Percentiles rank a stretch among this genome's conserved stretches.
phyloP scores from a whole-genome alignment of 2,797 vertebrate species.

The Jordanella pulchra region DNA sequence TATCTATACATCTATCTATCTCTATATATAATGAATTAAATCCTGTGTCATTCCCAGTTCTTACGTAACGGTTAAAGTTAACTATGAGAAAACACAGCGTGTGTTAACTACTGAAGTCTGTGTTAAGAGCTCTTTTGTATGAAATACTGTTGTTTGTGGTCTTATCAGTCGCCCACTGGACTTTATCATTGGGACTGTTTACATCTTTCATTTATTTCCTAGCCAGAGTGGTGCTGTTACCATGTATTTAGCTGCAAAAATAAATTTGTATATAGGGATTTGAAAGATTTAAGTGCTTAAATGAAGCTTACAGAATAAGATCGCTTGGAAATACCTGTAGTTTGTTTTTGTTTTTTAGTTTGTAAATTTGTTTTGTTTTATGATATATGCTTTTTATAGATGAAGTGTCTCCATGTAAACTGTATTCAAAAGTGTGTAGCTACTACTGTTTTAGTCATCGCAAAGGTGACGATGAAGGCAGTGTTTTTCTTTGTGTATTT shows the following conservation, averaged over 20 bases:
- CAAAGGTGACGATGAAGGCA: conserved; percentile 70
- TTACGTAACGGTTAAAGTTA: conserved; percentile 60
- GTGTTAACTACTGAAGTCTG: conserved; percentile 80
- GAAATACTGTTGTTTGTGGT: conserved; percentile 78
- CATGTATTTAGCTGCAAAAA: conserved; percentile 83
- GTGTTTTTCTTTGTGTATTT: conserved; percentile 74
- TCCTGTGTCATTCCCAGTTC: conserved; percentile 68
- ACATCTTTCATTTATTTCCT: conserved; percentile 79
- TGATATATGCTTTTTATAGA: conserved; percentile 77
- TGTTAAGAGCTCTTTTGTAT: conserved; percentile 77
- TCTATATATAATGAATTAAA: conserved; percentile 53
- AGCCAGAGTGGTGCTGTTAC: conserved; percentile 81
- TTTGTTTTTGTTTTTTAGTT: conserved; percentile 72
- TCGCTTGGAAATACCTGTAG: conserved; percentile 77
- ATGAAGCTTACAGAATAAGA: conserved; percentile 85
- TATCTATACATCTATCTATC: conserved; percentile 8
- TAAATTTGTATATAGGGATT: conserved; percentile 96
- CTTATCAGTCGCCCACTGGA: conserved; percentile 79
- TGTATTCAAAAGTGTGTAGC: conserved; percentile 77
- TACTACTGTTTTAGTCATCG: conserved; percentile 74
- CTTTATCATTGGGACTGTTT: conserved; percentile 79
- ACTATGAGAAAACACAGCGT: conserved; percentile 72
- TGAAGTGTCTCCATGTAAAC: conserved; percentile 75
- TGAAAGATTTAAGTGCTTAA: conserved; percentile 88
- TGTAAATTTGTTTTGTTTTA: conserved; percentile 75